Percentiles rank a stretch among this genome's conserved stretches.
Conservation (phyloP, 2,113 vertebrate species). For the Hyla sarda region DNA sequence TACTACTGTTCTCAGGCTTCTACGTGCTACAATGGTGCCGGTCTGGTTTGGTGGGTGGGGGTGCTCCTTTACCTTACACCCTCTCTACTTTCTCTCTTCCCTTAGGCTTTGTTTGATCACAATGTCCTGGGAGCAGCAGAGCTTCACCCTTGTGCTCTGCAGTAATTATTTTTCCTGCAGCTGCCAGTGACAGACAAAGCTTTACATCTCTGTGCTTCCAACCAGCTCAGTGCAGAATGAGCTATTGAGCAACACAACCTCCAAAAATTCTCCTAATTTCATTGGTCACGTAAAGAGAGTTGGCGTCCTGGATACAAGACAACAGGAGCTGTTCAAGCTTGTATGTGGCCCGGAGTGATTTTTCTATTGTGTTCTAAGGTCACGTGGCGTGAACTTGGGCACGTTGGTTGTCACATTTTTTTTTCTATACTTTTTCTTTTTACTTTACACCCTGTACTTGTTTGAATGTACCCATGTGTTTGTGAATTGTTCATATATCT, state of each 20-base stretch:
- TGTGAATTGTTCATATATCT: not conserved
- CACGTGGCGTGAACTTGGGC: not conserved
- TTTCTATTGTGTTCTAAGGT: slow-evolving; percentile 17
- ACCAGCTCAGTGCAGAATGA: not conserved
- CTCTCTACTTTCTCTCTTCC: not conserved
- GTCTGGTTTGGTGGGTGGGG: not conserved
- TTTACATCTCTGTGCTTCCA: not conserved
- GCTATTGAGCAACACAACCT: not conserved
- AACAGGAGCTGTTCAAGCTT: slow-evolving; percentile 41
- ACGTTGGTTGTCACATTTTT: too few relatives aligned
- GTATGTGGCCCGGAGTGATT: not conserved
- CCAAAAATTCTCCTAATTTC: not conserved
- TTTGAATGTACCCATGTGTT: not conserved
- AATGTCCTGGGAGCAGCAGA: slow-evolving; percentile 22
- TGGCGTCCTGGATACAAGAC: not conserved
- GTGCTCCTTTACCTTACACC: not conserved
- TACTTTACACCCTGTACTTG: not conserved
- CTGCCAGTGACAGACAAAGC: slow-evolving; percentile 10
- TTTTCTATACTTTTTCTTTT: too few relatives aligned
- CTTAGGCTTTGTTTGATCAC: not conserved
- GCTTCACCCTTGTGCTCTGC: slow-evolving; percentile 13
- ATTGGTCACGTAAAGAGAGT: not conserved
- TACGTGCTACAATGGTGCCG: not conserved
- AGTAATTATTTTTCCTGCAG: not conserved
- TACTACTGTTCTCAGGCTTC: too few relatives aligned